Conservation (phyloP, 2,888 invertebrate genomes). For the Serripes groenlandicus region DNA sequence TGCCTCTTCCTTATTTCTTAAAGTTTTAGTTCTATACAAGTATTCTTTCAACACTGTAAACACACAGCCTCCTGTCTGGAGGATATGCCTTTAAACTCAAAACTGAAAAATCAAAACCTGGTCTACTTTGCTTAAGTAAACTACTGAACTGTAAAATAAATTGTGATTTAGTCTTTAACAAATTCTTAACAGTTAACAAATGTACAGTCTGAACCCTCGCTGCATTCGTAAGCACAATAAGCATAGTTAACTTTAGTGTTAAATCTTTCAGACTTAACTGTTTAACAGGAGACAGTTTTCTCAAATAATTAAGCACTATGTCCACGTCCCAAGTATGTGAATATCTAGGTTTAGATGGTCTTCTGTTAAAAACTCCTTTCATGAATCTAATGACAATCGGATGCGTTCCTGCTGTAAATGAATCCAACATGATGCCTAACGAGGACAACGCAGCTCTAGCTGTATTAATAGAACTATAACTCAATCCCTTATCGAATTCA, state of each 20-base stretch:
- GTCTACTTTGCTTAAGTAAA: constrained; percentile 20
- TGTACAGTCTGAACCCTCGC: constrained; percentile 29
- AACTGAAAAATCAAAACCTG: constrained; percentile 8
- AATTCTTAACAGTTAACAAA: constrained; percentile 32
- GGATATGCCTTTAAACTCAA: constrained; percentile 22
- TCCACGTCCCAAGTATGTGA: constrained; percentile 20
- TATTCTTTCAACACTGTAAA: constrained; percentile 24
- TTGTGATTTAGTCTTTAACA: constrained; percentile 26
- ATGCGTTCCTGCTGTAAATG: constrained; percentile 42
- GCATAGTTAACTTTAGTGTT: constrained; percentile 45
- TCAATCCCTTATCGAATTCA: constrained; percentile 26
- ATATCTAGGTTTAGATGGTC: constrained; percentile 26
- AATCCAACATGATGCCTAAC: constrained; percentile 28
- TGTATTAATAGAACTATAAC: constrained; percentile 59
- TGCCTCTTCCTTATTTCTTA: background rate
- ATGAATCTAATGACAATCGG: constrained; percentile 50
- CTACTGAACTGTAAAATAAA: constrained; percentile 21
- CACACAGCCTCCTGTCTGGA: constrained; percentile 40
- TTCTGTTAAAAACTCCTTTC: constrained; percentile 45
- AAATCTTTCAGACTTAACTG: constrained; percentile 31
- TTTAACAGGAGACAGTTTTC: constrained; percentile 15
- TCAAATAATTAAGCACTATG: constrained; percentile 9
- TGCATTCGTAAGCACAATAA: constrained; percentile 35
- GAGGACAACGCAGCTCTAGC: constrained; percentile 47
- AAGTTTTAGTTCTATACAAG: background rate